Percentiles rank a stretch among this genome's conserved stretches.
These are phyloP conservation scores for Brachypterus glaber DNA, from an alignment of 2,888 invertebrate genomes.

Conservation along the genomic window DNA sequence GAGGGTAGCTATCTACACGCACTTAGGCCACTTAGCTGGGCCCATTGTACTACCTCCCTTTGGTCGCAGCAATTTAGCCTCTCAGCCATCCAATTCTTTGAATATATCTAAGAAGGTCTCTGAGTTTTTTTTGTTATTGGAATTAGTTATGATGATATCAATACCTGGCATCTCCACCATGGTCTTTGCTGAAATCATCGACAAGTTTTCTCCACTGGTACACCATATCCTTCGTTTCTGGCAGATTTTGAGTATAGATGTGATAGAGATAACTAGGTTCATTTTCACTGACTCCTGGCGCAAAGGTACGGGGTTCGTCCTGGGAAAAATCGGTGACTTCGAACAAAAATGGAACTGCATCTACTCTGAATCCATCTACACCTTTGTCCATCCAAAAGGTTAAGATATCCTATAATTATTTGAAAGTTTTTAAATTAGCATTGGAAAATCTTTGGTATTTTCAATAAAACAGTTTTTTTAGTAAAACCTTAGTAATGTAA, in stretches of 20 bases:
- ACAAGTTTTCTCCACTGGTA: conserved; percentile 55
- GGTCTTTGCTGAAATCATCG: conserved; percentile 44
- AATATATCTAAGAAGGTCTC: too few species aligned
- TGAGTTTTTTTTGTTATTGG: background rate
- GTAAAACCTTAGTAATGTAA: too few species aligned
- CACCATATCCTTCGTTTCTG: conserved; percentile 54
- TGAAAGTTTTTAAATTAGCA: too few species aligned
- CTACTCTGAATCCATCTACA: conserved; percentile 76
- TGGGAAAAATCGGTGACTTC: conserved; percentile 33
- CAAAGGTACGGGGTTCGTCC: conserved; percentile 38
- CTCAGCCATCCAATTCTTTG: too few species aligned
- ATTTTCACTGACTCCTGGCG: conserved; percentile 41
- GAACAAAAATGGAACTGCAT: conserved; percentile 52
- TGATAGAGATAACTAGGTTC: conserved; percentile 48
- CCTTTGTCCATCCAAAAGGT: conserved; percentile 74
- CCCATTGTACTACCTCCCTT: too few species aligned
- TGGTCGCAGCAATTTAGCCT: too few species aligned
- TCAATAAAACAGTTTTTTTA: too few species aligned
- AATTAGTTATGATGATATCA: background rate
- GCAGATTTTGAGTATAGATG: conserved; percentile 49
- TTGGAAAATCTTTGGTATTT: too few species aligned
- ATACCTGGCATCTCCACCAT: conserved; percentile 34
- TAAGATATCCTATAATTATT: conserved; percentile 52
- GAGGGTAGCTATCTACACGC: too few species aligned
- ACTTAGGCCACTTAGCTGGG: too few species aligned